Conservation (phyloP, 2,888 invertebrate species). For the Panopea generosa region DNA sequence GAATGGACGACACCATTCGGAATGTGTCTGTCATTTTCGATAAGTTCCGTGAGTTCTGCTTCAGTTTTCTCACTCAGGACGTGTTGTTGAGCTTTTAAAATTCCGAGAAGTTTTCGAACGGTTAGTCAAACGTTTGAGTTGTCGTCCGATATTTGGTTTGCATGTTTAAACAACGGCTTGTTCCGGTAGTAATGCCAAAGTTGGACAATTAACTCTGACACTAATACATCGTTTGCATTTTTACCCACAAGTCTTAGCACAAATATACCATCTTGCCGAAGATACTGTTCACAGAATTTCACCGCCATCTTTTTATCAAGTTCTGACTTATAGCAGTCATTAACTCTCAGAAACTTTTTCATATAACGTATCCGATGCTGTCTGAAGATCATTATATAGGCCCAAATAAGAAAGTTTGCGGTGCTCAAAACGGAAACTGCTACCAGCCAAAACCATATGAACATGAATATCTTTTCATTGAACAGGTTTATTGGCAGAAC, state of each 20-base stretch:
- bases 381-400: conserved; percentile 81
- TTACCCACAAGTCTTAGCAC: conserved; percentile 84
- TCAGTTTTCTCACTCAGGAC: conserved; percentile 65
- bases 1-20: conserved; percentile 61
- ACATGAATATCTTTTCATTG: conserved; percentile 85
- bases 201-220: conserved; percentile 84
- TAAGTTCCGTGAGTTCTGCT: conserved; percentile 57
- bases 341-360: conserved; percentile 81
- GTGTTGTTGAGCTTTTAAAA: conserved; percentile 76
- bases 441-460: conserved; percentile 87
- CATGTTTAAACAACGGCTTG: conserved; percentile 80
- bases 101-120: conserved; percentile 76
- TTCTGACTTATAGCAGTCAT: conserved; percentile 81
- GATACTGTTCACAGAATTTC: conserved; percentile 83
- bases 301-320: conserved; percentile 82
- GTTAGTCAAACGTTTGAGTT: conserved; percentile 83
- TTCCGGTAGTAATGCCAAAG: conserved; percentile 84
- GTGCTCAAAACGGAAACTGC: conserved; percentile 85
- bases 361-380: conserved; percentile 81
- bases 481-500: conserved; percentile 84
- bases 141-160: conserved; percentile 81
- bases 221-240: conserved; percentile 85
- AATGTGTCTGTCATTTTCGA: conserved; percentile 56
- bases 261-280: conserved; percentile 84
- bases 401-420: conserved; percentile 85